These are phyloP conservation scores for Galerucella calmariensis DNA, from an alignment of 2,888 invertebrate species.

Conservation along the genomic window DNA sequence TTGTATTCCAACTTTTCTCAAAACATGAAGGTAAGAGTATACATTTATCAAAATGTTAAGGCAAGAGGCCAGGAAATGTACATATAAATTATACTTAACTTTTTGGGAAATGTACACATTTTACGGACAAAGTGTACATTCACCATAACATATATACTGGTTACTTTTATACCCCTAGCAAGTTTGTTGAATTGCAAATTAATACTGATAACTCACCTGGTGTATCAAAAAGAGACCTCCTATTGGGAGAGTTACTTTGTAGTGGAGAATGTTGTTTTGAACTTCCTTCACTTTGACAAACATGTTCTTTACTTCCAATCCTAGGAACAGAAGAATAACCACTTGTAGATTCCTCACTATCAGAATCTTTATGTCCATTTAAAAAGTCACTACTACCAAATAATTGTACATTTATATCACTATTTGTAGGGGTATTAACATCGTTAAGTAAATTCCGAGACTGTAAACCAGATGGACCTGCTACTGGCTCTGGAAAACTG, in stretches of 20 bases:
- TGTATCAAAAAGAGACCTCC: constrained; percentile 53
- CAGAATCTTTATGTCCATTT: constrained; percentile 66
- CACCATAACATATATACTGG: no score
- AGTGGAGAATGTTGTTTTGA: constrained; percentile 51
- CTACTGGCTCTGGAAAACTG: constrained; percentile 56
- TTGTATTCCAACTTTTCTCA: no score
- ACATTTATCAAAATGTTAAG: no score
- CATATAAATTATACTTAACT: no score
- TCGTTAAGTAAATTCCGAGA: constrained; percentile 51
- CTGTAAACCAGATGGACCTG: constrained; percentile 61
- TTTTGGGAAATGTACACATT: no score
- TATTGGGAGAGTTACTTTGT: constrained; percentile 46
- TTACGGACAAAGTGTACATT: no score
- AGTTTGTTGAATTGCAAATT: not conserved
- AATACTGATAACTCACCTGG: constrained; percentile 52
- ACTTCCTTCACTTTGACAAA: constrained; percentile 52
- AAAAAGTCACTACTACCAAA: constrained; percentile 42
- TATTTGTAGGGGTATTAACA: constrained; percentile 35
- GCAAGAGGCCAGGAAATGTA: no score
- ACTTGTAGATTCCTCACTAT: constrained; percentile 71
- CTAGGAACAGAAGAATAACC: constrained; percentile 68
- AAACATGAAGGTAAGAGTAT: no score
- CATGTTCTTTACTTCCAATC: constrained; percentile 57
- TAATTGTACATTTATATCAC: constrained; percentile 36
- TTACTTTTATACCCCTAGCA: no score